Conservation (phyloP, 2,797 vertebrate genomes). For the Myripristis jacobus region DNA sequence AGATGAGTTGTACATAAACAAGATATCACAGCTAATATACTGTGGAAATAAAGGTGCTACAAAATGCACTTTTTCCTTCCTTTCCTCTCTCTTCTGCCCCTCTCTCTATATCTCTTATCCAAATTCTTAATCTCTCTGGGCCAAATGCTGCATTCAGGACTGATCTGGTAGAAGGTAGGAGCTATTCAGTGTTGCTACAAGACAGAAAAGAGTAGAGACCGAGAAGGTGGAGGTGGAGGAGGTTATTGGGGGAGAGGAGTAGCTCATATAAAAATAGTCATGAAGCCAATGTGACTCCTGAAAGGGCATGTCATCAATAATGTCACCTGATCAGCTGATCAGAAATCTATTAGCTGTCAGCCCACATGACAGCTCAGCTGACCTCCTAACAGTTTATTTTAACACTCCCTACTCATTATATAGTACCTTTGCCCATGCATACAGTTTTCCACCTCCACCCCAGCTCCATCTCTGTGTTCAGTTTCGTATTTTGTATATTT, state of each 20-base stretch:
- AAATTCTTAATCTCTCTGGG: neutral
- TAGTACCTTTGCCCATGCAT: no score
- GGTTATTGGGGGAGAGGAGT: conserved; percentile 16
- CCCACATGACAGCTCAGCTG: no score
- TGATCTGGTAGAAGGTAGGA: conserved; percentile 10
- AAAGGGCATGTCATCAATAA: no score
- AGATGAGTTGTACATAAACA: conserved; percentile 44
- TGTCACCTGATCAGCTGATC: no score
- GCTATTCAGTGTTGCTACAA: conserved; percentile 18
- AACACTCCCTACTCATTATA: no score
- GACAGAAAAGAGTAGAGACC: conserved; percentile 1
- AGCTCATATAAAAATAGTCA: neutral
- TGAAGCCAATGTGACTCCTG: no score
- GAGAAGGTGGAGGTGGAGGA: neutral
- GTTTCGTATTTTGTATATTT: no score
- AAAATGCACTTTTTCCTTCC: neutral
- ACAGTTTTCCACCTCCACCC: no score
- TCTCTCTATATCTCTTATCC: neutral
- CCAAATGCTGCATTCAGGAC: conserved; percentile 1
- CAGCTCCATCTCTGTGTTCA: no score
- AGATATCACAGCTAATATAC: conserved; percentile 35
- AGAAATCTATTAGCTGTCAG: no score
- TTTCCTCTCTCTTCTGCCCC: neutral
- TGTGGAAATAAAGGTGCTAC: conserved; percentile 7
- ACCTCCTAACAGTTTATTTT: no score